Evolutionary conservation across 1,140 invertebrate genomes (phyloP), one percentile per base, ranked within the genome.

Genomic region (Dendroctonus ponderosae): DNA sequence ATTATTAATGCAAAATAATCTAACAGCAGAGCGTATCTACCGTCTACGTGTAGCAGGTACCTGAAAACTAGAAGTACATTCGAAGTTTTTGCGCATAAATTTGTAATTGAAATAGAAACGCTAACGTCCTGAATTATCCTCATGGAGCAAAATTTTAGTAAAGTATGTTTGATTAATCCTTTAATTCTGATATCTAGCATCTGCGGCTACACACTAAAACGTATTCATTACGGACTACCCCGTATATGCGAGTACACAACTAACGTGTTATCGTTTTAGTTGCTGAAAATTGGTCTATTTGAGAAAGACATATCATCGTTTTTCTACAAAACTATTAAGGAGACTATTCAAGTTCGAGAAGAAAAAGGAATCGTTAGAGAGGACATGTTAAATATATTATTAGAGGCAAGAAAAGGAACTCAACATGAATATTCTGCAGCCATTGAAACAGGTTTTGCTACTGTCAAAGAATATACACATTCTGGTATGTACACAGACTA

Each of bases 381-480:
- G 5, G 81, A 82, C 69, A 76, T 82, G 75, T 77, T 82, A 49
- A 74, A 82, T 37, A 49, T 81, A 26, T 56, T 83, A 9, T 70
- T 82, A 66, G 75, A 81, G 69, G 78, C 78, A 4, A 77, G 71
- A 66, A 80, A 80, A 72, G 75, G 79, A n/a, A n/a, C 43, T 54
- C 5, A 41, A 40, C 7, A 50, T 43, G 66, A 67, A 54, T 40
- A 26, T n/a, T 26, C 38, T 8, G 52, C 26, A 5, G 49, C 39
- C 8, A 37, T 41, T 41, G 64, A 66, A 69, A 39, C 40, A 54
- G 62, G 44, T 70, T 61, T 43, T 67, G 46, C 54, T 11, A 53
- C 62, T 14, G 54, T 66, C 42, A 44, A 65, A 44, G 61, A 69
- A 65, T 66, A 8, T 40, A 38, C 48, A 8, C 15, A 44, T 39